These are phyloP conservation scores for Eriosoma lanigerum DNA, from an alignment of 1,140 invertebrate species.

Conservation along the genomic window DNA sequence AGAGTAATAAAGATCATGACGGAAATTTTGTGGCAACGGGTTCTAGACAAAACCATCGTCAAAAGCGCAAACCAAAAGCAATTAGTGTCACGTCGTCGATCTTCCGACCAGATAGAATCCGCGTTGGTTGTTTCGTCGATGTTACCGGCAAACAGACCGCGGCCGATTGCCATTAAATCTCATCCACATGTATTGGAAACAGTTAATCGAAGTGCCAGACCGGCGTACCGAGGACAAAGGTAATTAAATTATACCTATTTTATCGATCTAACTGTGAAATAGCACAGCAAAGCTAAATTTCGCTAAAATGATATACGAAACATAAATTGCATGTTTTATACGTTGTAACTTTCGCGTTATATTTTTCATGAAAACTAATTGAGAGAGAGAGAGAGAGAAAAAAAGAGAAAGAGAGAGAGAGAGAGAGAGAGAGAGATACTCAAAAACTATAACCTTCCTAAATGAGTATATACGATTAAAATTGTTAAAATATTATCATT, in stretches of 20 bases:
- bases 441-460: too few relatives aligned
- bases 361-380: too few relatives aligned
- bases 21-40: constrained; percentile 6
- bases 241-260: neutral
- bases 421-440: too few relatives aligned
- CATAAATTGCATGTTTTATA: neutral
- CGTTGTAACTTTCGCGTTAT: too few relatives aligned
- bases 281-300: too few relatives aligned
- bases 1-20: constrained; percentile 15
- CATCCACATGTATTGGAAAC: neutral
- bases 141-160: neutral
- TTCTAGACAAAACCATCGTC: neutral
- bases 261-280: too few relatives aligned
- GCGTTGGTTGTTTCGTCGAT: constrained; percentile 24
- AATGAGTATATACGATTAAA: too few relatives aligned
- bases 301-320: too few relatives aligned
- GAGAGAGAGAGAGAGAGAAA: too few relatives aligned
- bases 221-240: neutral
- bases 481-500: too few relatives aligned
- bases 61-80: neutral
- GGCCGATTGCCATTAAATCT: neutral
- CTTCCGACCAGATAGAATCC: constrained; percentile 23
- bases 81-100: neutral
- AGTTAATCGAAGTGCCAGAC: neutral
- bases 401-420: too few relatives aligned